phyloP scores from a whole-genome alignment of 2,888 invertebrate species.

The Meandrusa payeni region DNA sequence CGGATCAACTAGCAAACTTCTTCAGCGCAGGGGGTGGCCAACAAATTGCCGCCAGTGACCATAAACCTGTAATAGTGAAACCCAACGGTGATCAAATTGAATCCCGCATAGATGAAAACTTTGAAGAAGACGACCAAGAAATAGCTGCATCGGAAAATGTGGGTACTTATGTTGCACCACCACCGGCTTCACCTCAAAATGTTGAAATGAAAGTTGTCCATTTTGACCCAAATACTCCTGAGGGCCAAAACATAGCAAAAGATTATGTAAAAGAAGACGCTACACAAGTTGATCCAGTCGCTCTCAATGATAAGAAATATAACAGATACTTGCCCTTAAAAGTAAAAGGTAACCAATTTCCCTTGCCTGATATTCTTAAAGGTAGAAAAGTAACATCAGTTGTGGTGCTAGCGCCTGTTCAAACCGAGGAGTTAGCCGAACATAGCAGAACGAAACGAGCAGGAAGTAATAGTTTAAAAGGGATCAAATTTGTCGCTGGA shows the following conservation, averaged over 20 bases:
- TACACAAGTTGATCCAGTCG: conserved; percentile 87
- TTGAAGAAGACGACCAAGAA: conserved; percentile 76
- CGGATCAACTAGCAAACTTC: conserved; percentile 92
- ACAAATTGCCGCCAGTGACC: conserved; percentile 86
- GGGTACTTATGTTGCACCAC: conserved; percentile 54
- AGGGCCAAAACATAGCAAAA: conserved; percentile 86
- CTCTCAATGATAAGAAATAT: conserved; percentile 87
- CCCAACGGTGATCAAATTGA: conserved; percentile 81
- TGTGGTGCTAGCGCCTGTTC: conserved; percentile 91
- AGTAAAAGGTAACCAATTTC: conserved; percentile 92
- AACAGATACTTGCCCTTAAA: conserved; percentile 92
- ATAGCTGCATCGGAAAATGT: conserved; percentile 80
- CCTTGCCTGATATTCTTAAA: conserved; percentile 88
- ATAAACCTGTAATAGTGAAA: conserved; percentile 84
- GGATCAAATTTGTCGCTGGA: conserved; percentile 87
- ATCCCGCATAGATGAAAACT: conserved; percentile 67
- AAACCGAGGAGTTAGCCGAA: conserved; percentile 82
- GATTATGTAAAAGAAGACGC: conserved; percentile 87
- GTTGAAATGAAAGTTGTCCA: conserved; percentile 93
- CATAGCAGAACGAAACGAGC: conserved; percentile 79
- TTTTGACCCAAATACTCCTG: conserved; percentile 87
- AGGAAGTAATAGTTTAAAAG: conserved; percentile 80
- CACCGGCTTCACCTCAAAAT: conserved; percentile 69
- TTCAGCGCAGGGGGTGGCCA: conserved; percentile 91
- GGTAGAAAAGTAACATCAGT: conserved; percentile 91